These are phyloP conservation scores for Rhingia rostrata DNA, from an alignment of 2,888 invertebrate species.

Conservation along the genomic window DNA sequence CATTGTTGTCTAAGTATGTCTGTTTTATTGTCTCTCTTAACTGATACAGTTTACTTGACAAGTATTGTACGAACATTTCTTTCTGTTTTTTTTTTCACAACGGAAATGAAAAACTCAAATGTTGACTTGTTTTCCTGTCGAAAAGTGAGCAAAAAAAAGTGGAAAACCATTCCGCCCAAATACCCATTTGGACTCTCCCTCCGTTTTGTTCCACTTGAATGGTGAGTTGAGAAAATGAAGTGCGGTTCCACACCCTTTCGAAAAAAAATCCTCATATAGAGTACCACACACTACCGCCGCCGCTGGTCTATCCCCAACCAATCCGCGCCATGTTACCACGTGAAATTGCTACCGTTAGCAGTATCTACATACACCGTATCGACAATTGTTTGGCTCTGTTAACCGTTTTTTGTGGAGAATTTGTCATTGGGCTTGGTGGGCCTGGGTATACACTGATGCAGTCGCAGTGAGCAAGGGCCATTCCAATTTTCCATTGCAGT, in stretches of 20 bases:
- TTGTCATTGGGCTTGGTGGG: neutral
- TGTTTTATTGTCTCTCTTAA: too few relatives aligned
- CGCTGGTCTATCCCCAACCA: neutral
- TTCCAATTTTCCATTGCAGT: conserved; percentile 27
- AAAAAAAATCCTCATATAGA: conserved; percentile 23
- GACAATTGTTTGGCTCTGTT: conserved; percentile 19
- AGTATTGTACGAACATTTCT: too few relatives aligned
- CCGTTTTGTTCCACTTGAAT: conserved; percentile 56
- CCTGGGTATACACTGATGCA: too few relatives aligned
- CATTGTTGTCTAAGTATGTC: too few relatives aligned
- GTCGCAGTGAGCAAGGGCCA: neutral
- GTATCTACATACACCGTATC: conserved; percentile 1
- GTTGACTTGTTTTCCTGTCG: conserved; percentile 11
- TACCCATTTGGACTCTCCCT: neutral
- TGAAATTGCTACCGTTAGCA: conserved; percentile 34
- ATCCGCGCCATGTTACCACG: conserved; percentile 29
- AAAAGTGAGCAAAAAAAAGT: neutral
- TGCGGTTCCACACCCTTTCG: conserved; percentile 22
- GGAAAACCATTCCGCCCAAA: conserved; percentile 22
- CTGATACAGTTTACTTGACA: too few relatives aligned
- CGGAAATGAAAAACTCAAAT: conserved; percentile 24
- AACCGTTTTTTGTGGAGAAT: conserved; percentile 36
- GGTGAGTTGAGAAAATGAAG: conserved; percentile 36
- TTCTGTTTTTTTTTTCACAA: neutral
- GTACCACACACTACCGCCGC: conserved; percentile 3